Percentiles rank a stretch among this genome's conserved stretches.
Conservation (phyloP, 1,140 invertebrate species). For the Atta cephalotes region DNA sequence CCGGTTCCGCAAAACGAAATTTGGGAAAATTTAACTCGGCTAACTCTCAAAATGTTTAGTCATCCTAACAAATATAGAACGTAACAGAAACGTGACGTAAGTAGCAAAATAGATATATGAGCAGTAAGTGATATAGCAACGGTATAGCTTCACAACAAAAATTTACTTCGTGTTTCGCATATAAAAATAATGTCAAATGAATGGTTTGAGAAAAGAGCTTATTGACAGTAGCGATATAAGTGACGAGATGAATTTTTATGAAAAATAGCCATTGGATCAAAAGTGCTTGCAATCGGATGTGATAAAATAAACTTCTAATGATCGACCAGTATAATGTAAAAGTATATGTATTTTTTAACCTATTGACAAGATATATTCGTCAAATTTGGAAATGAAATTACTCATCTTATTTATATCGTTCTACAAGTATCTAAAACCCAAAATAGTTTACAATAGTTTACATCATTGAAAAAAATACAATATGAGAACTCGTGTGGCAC, state of each 20-base stretch:
- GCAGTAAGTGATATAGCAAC: not conserved
- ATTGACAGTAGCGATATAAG: slow-evolving; percentile 20
- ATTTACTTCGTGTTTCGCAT: not conserved
- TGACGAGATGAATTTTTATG: slow-evolving; percentile 30
- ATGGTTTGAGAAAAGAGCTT: slow-evolving; percentile 17
- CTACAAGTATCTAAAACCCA: not conserved
- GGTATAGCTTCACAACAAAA: not conserved
- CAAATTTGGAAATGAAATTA: slow-evolving; percentile 31
- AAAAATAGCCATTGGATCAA: slow-evolving; percentile 17
- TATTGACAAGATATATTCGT: slow-evolving; percentile 32
- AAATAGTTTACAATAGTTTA: not conserved
- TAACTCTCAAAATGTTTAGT: slow-evolving; percentile 45
- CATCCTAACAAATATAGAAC: slow-evolving; percentile 22
- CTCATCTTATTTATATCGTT: slow-evolving; percentile 2
- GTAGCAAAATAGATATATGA: slow-evolving; percentile 34
- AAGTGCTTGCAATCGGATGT: slow-evolving; percentile 9
- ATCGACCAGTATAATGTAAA: slow-evolving; percentile 27
- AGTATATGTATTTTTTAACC: slow-evolving; percentile 44
- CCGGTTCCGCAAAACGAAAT: slow-evolving; percentile 60
- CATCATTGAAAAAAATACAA: not conserved
- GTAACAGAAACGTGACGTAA: slow-evolving; percentile 24
- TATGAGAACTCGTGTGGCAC: not conserved
- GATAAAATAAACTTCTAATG: slow-evolving; percentile 63
- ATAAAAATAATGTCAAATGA: slow-evolving; percentile 22
- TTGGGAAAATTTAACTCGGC: slow-evolving; percentile 66